A percentile compares a stretch with the other conserved stretches of the same genome.
Conservation (phyloP, 2,113 vertebrate species). For the Odocoileus hemionus region DNA sequence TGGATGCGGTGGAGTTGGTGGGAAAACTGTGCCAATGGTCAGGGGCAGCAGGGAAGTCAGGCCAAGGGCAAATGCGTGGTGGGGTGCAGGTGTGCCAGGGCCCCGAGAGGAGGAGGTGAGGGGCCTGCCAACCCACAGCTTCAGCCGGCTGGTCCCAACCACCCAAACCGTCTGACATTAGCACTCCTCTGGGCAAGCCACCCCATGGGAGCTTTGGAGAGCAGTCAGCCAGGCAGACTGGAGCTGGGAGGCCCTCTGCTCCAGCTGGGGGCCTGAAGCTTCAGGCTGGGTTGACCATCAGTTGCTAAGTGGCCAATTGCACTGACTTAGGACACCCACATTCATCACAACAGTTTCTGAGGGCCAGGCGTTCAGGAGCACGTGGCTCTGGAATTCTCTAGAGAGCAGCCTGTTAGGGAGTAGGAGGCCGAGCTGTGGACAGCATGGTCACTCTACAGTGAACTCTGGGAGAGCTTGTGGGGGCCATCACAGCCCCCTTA, state of each 20-base stretch:
- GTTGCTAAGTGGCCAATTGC: not conserved
- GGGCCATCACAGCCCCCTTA: not conserved
- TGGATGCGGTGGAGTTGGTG: not conserved
- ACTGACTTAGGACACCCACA: not conserved
- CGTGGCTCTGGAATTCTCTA: not conserved
- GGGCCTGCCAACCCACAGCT: not conserved
- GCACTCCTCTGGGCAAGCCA: too few relatives aligned
- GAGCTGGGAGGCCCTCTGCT: not conserved
- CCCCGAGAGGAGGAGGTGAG: too few relatives aligned
- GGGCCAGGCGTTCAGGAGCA: accelerated
- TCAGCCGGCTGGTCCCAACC: not conserved
- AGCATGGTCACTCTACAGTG: not conserved
- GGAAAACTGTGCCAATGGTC: too few relatives aligned
- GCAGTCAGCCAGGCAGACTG: not conserved
- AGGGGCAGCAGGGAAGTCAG: not conserved
- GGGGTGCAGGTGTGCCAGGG: too few relatives aligned
- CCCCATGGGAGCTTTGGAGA: not conserved
- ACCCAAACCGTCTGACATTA: accelerated
- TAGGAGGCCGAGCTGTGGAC: not conserved
- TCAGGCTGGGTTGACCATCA: not conserved
- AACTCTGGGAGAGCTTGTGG: not conserved
- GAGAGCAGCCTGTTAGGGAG: not conserved
- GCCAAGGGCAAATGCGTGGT: not conserved
- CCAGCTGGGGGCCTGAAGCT: not conserved
- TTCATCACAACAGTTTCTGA: not conserved